These are phyloP conservation scores for Suncus etruscus DNA, from an alignment of 2,113 vertebrate genomes.

Conservation along the genomic window DNA sequence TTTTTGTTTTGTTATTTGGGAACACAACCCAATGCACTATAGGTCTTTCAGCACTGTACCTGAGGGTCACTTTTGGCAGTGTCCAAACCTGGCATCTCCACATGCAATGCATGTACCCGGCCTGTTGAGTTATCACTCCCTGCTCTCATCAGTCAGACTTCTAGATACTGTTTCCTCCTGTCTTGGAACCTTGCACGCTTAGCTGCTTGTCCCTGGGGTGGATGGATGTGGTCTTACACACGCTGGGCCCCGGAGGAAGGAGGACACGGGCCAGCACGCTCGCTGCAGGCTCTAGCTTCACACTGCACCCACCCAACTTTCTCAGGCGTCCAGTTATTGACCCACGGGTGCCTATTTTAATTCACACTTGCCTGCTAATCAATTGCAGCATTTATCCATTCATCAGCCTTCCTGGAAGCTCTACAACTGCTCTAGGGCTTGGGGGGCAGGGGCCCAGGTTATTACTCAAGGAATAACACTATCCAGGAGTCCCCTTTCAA, in stretches of 20 bases:
- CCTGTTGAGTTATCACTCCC: too few relatives aligned
- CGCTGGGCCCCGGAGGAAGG: constrained; percentile 94
- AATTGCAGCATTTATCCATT: constrained; percentile 98
- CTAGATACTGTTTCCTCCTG: too few relatives aligned
- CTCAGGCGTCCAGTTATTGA: constrained; percentile 93
- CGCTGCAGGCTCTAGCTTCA: constrained; percentile 66
- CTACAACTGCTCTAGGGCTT: constrained; percentile 92
- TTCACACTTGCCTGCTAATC: constrained; percentile 97
- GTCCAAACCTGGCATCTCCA: too few relatives aligned
- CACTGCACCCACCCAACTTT: constrained; percentile 94
- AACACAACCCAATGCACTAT: too few relatives aligned
- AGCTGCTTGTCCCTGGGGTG: too few relatives aligned
- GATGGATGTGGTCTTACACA: constrained; percentile 88
- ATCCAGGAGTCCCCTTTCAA: constrained; percentile 79
- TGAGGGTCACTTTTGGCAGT: constrained; percentile 85
- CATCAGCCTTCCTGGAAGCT: constrained; percentile 95
- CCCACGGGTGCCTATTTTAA: constrained; percentile 93
- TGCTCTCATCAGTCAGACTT: too few relatives aligned
- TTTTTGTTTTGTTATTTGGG: too few relatives aligned
- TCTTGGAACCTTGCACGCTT: too few relatives aligned
- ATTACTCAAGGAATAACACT: constrained; percentile 87
- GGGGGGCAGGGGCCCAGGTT: constrained; percentile 83
- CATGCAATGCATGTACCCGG: too few relatives aligned
- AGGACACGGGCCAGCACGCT: neutral
- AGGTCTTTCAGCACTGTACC: constrained; percentile 88